Base-by-base conservation (phyloP, 2,113 vertebrate species). In the Mesocricetus auratus region DNA sequence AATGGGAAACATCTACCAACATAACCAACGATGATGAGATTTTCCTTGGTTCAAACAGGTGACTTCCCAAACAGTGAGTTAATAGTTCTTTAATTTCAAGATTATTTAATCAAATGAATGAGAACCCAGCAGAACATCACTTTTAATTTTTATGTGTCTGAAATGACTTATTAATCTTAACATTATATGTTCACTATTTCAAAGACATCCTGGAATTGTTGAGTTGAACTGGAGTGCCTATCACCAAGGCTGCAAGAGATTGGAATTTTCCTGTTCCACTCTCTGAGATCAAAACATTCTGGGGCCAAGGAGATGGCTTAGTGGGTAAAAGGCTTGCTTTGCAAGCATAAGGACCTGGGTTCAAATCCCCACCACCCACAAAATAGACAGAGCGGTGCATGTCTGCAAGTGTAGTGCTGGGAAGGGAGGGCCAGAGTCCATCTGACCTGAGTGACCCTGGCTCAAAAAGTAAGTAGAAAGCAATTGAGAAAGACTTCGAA, bases 31-130 rank as follows among this genome's bases (percentile, higher is more conserved):
- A 60, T 26, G 69, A 73, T 73, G 33, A 73, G 42, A 64, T 95
- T 74, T 73, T 79, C 33, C 31, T 92, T 94, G 42, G 45, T 73
- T 93, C 15, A 83, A 83, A 53, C 5, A 6, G 4, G 26, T n/a
- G 56, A 13, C 13, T 11, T 31, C 36, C 9, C 16, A 90, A 58
- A 91, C 78, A 53, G 11, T 36, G 7, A 64, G 24, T 81, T 95
- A 86, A 81, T 90, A 19, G 58, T 45, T 53, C 36, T 81, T 74
- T n/a, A 60, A 21, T 78, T 91, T 94, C 33, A 92, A 94, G 88
- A 58, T 87, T 73, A 91, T 58, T 96, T 93, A 85, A 92, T 64
- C 45, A 92, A 85, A 93, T 39, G n/a, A 82, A 92, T 86, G 16
- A 36, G 36, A 75, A 60, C 9, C 17, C 29, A 92, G 10, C 0